These are phyloP conservation scores for Porphyrio hochstetteri DNA, from an alignment of 2,113 vertebrate species.

Conservation along the genomic window DNA sequence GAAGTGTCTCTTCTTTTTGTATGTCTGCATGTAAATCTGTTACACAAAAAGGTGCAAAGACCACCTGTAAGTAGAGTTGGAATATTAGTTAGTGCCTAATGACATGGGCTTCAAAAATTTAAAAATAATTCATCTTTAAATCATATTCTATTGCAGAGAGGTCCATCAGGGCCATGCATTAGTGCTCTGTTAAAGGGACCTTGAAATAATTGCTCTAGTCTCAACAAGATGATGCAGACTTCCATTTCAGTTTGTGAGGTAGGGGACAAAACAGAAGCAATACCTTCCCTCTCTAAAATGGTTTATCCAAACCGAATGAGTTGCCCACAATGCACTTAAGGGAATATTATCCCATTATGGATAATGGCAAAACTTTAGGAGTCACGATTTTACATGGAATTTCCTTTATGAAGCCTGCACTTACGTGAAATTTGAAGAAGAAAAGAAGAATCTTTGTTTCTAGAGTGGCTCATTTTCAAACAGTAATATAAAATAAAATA, in stretches of 20 bases:
- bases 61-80: accelerated
- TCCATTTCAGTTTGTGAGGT: not conserved
- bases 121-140: not conserved
- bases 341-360: not conserved
- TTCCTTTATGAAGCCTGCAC: not conserved
- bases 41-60: not conserved
- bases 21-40: not conserved
- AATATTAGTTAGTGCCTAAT: not conserved
- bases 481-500: too few species aligned
- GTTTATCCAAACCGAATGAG: not conserved
- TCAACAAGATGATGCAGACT: not conserved
- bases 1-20: not conserved
- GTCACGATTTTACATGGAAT: not conserved
- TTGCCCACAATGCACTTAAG: not conserved
- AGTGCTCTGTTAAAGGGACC: not conserved
- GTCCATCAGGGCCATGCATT: not conserved
- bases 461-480: not conserved
- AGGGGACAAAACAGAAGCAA: not conserved
- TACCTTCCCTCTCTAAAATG: not conserved
- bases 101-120: not conserved
- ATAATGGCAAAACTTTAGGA: not conserved
- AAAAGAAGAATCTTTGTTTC: not conserved
- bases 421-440: not conserved
- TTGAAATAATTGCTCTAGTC: not conserved
- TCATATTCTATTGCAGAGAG: not conserved